Evolutionary conservation across 2,797 vertebrate genomes (phyloP).

Genomic region (Semotilus atromaculatus): DNA sequence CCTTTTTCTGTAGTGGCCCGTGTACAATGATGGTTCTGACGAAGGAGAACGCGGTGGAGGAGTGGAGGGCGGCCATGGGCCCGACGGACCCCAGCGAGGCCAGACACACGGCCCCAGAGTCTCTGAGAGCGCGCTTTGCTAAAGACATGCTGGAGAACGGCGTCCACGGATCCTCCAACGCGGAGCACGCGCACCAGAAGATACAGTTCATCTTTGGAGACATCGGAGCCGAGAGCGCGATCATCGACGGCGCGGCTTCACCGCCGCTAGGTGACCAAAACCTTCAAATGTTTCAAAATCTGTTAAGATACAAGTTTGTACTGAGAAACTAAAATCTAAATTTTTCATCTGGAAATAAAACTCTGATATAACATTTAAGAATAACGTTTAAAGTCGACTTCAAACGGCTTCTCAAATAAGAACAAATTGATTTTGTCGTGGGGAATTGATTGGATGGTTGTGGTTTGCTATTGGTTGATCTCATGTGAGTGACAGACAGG

Average conservation of each 20-base stretch:
- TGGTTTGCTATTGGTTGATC: not conserved
- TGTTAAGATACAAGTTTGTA: not conserved
- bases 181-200: slow-evolving; percentile 71
- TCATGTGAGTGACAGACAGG: not conserved
- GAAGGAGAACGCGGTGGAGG: slow-evolving; percentile 89
- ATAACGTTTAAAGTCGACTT: not conserved
- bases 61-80: slow-evolving; percentile 90
- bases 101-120: slow-evolving; percentile 75
- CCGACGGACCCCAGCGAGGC: slow-evolving; percentile 85
- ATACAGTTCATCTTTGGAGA: slow-evolving; percentile 78
- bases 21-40: slow-evolving; percentile 85
- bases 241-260: slow-evolving; percentile 49
- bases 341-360: not conserved
- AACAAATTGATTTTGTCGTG: too few species aligned
- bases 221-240: slow-evolving; percentile 62
- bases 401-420: too few species aligned
- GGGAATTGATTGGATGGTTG: not conserved
- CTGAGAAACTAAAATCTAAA: not conserved
- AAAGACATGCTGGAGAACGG: slow-evolving; percentile 82
- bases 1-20: slow-evolving; percentile 76
- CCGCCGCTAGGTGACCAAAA: slow-evolving; percentile 38
- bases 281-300: too few species aligned
- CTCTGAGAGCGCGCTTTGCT: slow-evolving; percentile 86
- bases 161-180: slow-evolving; percentile 86
- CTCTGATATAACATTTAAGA: not conserved